phyloP scores from a whole-genome alignment of 1,140 invertebrate genomes.

The Pseudomyrmex dendroicus region DNA sequence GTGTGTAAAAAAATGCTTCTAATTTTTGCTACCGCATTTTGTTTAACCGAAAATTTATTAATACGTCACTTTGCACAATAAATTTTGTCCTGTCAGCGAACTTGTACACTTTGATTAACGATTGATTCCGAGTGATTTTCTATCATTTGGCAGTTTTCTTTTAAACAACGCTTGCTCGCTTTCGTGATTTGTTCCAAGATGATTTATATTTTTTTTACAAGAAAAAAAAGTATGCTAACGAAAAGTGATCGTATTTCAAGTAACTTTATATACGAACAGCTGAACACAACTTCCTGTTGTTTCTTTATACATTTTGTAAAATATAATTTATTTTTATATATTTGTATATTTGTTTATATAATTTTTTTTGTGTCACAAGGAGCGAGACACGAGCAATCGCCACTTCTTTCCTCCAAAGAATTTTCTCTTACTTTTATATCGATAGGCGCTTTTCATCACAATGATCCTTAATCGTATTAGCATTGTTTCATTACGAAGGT shows the following conservation, averaged over 20 bases:
- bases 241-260: not conserved
- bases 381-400: constrained; percentile 54
- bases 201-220: not conserved
- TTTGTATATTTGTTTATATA: not conserved
- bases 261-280: too few species aligned
- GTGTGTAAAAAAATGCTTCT: too few species aligned
- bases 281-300: too few species aligned
- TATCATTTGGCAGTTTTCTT: too few species aligned
- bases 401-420: constrained; percentile 35
- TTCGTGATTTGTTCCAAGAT: constrained; percentile 8
- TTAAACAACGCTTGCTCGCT: constrained; percentile 59
- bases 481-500: constrained; percentile 78
- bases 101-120: too few species aligned
- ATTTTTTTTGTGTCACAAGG: not conserved
- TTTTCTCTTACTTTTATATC: constrained; percentile 67
- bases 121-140: too few species aligned
- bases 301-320: not conserved
- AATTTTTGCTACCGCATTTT: too few species aligned
- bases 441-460: constrained; percentile 58
- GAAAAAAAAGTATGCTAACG: not conserved
- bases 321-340: not conserved
- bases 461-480: constrained; percentile 67
- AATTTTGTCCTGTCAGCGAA: too few species aligned
- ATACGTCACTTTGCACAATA: too few species aligned
- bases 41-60: too few species aligned